A percentile compares a stretch with the other conserved stretches of the same genome.
phyloP scores from a whole-genome alignment of 35 echinoderm and acorn worm species.

The Diadema setosum region DNA sequence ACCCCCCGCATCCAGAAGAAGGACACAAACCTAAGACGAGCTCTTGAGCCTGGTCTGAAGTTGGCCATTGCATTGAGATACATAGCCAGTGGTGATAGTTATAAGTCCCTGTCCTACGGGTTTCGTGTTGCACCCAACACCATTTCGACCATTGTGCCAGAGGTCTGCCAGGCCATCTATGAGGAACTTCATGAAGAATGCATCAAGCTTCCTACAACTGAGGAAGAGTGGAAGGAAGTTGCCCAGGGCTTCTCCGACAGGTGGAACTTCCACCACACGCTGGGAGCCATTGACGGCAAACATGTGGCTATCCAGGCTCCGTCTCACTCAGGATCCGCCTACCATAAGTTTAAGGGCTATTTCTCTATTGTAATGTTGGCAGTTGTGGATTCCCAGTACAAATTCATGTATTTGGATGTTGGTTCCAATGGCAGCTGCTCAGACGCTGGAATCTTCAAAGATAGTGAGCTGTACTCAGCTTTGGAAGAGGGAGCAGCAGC shows the following conservation, averaged over 20 bases:
- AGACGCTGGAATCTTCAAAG: not conserved
- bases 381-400: not conserved
- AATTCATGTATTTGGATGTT: not conserved
- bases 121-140: not conserved
- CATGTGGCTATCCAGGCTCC: not conserved
- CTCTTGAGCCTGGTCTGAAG: not conserved
- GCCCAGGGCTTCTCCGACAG: not conserved
- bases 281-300: constrained; percentile 2
- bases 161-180: constrained; percentile 15
- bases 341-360: not conserved
- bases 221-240: not conserved
- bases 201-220: not conserved
- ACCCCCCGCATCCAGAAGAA: not conserved
- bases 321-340: not conserved
- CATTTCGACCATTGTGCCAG: not conserved
- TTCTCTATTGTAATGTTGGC: not conserved
- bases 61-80: not conserved
- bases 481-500: not conserved
- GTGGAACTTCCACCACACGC: constrained; percentile 21
- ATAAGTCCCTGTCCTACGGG: not conserved
- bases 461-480: not conserved
- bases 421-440: not conserved
- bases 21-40: not conserved
- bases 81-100: constrained; percentile 2
- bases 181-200: not conserved